phyloP scores from a whole-genome alignment of 2,888 invertebrate genomes.

The Trissolcus brochymenae region DNA sequence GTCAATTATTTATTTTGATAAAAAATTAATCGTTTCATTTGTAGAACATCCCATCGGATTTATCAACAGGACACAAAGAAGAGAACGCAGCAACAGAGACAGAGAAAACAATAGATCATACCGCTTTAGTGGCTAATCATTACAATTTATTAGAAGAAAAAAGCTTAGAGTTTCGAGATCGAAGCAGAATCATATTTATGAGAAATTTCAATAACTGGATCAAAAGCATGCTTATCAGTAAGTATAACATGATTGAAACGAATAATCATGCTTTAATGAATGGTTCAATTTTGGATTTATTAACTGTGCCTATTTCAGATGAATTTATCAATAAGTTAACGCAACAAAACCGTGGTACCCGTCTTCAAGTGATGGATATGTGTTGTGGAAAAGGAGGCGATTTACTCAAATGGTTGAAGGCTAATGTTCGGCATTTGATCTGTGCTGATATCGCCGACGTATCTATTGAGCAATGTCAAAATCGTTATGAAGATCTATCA shows the following conservation, averaged over 20 bases:
- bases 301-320: constrained; percentile 62
- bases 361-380: constrained; percentile 90
- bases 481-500: constrained; percentile 86
- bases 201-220: constrained; percentile 99
- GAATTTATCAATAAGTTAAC: constrained; percentile 82
- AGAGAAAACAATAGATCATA: constrained; percentile 19
- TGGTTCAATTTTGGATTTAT: not conserved
- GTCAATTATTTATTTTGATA: no score
- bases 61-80: constrained; percentile 23
- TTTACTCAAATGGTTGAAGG: constrained; percentile 95
- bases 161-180: constrained; percentile 86
- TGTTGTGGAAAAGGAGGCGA: constrained; percentile 99
- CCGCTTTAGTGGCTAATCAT: constrained; percentile 88
- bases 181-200: constrained; percentile 94
- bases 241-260: constrained; percentile 68
- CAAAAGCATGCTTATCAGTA: constrained; percentile 95
- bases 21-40: not conserved
- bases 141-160: constrained; percentile 93
- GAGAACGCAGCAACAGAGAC: constrained; percentile 20
- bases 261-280: no score
- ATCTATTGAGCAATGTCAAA: constrained; percentile 93
- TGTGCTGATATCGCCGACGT: constrained; percentile 96
- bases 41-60: constrained; percentile 24
- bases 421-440: constrained; percentile 86
- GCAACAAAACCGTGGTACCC: constrained; percentile 81